A percentile compares a stretch with the other conserved stretches of the same genome.
Conservation (phyloP, 1,140 invertebrate genomes). For the Achatina immaculata region DNA sequence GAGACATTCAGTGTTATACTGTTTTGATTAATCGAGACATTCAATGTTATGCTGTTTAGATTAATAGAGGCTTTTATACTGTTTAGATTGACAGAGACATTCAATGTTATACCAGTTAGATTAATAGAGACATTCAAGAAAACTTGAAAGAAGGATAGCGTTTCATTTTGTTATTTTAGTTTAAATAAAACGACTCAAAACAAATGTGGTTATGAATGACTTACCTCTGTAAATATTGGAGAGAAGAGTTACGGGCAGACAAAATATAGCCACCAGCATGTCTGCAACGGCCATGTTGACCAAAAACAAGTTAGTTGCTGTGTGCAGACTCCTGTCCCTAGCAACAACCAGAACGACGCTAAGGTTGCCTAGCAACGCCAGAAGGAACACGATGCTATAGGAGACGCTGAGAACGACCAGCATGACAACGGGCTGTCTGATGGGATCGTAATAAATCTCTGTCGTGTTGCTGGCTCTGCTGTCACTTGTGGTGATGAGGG, state of each 20-base stretch:
- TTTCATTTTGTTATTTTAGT: too few species aligned
- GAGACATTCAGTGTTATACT: too few species aligned
- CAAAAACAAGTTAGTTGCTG: slow-evolving; percentile 93
- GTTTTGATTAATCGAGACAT: too few species aligned
- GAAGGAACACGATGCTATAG: slow-evolving; percentile 77
- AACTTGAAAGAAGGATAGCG: too few species aligned
- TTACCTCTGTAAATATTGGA: slow-evolving; percentile 56
- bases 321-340: slow-evolving; percentile 85
- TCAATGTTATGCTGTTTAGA: too few species aligned
- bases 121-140: too few species aligned
- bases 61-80: too few species aligned
- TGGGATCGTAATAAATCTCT: not conserved
- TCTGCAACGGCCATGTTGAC: slow-evolving; percentile 92
- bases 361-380: slow-evolving; percentile 86
- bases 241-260: slow-evolving; percentile 86
- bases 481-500: slow-evolving; percentile 11
- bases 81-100: too few species aligned
- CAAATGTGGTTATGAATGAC: slow-evolving; percentile 17
- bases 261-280: slow-evolving; percentile 89
- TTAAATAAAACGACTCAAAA: too few species aligned
- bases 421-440: slow-evolving; percentile 48
- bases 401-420: slow-evolving; percentile 45
- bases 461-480: not conserved
- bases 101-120: too few species aligned
- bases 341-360: slow-evolving; percentile 90